These are phyloP conservation scores for Aphidius ervi DNA, from an alignment of 1,140 invertebrate genomes.

Conservation along the genomic window DNA sequence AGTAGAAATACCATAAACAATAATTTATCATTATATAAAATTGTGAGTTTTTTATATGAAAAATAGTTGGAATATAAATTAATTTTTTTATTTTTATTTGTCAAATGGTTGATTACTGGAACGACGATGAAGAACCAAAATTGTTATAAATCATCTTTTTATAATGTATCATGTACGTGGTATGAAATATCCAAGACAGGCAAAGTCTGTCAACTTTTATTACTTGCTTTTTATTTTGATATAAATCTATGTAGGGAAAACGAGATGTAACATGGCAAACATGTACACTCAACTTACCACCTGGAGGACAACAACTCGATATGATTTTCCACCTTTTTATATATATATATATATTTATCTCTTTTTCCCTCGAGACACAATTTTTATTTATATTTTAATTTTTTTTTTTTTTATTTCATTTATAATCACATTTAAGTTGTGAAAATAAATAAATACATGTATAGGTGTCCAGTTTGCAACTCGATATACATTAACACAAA, in stretches of 20 bases:
- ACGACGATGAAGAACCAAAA: neutral
- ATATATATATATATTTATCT: slow-evolving; percentile 3
- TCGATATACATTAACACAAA: too few species aligned
- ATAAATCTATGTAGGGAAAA: slow-evolving; percentile 28
- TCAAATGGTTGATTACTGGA: neutral
- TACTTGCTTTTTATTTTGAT: neutral
- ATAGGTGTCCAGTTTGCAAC: too few species aligned
- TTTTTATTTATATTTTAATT: neutral
- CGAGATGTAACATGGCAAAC: slow-evolving; percentile 17
- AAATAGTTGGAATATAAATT: too few species aligned
- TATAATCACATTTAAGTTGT: too few species aligned
- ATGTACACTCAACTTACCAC: slow-evolving; percentile 11
- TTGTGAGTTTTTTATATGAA: too few species aligned
- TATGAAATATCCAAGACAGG: slow-evolving; percentile 21
- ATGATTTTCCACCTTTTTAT: neutral
- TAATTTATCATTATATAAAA: too few species aligned
- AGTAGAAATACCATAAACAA: too few species aligned
- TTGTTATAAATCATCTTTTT: slow-evolving; percentile 12
- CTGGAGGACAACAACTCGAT: slow-evolving; percentile 13
- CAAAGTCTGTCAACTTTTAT: neutral
- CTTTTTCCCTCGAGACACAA: neutral
- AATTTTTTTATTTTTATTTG: too few species aligned
- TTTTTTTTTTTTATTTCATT: too few species aligned
- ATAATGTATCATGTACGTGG: slow-evolving; percentile 21
- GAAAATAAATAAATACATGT: too few species aligned